Conservation (phyloP, 2,888 invertebrate species). For the Drosophila colorata region DNA sequence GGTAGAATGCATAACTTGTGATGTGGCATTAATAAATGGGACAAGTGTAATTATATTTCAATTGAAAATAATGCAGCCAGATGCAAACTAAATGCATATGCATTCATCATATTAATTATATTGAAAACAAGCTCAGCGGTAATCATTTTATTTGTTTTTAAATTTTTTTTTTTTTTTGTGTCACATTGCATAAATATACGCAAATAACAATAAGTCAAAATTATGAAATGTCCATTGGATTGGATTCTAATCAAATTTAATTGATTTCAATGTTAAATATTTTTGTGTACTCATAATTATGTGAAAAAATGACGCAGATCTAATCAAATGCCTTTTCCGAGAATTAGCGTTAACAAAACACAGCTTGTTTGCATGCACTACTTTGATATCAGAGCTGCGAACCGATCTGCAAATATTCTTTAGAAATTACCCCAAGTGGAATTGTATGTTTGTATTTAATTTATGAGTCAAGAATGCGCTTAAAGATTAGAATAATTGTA, state of each 20-base stretch:
- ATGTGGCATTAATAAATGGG: conserved; percentile 29
- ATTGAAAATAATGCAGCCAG: neutral
- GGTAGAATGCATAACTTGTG: conserved; percentile 1
- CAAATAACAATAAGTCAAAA: conserved; percentile 3
- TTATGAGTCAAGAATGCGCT: too few species aligned
- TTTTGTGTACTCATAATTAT: neutral
- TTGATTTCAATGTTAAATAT: conserved; percentile 1
- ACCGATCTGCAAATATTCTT: too few species aligned
- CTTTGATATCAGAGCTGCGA: too few species aligned
- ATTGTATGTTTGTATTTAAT: too few species aligned
- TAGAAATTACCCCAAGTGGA: too few species aligned
- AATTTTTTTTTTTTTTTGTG: neutral
- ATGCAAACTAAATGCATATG: neutral
- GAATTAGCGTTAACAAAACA: neutral
- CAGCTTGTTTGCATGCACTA: too few species aligned
- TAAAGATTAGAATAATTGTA: too few species aligned
- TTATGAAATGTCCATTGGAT: conserved; percentile 1
- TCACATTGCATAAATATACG: conserved; percentile 2
- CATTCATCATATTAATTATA: neutral
- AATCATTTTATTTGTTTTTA: neutral
- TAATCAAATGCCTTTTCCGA: neutral
- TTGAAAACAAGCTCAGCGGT: neutral
- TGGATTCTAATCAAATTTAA: conserved; percentile 1
- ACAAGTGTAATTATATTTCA: conserved; percentile 37
- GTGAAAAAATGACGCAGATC: neutral